Conservation (phyloP, 2,888 invertebrate genomes). For the Nemotelus nigrinus region DNA sequence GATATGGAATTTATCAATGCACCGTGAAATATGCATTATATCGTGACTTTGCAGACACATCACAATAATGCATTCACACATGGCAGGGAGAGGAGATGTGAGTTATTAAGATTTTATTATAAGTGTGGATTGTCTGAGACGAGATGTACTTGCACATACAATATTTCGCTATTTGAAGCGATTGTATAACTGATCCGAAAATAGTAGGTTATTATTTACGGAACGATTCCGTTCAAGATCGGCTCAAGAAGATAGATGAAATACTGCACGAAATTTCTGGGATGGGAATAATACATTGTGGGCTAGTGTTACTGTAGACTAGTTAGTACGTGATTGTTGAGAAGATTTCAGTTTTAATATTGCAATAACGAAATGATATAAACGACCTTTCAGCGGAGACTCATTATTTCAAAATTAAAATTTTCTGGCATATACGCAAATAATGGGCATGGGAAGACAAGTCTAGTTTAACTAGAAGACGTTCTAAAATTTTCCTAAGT, state of each 20-base stretch:
- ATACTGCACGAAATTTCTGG: neutral
- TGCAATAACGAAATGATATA: no score
- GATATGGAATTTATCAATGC: no score
- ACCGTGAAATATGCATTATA: no score
- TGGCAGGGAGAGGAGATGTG: no score
- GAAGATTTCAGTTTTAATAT: neutral
- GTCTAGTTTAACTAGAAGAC: neutral
- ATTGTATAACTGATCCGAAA: conserved; percentile 36
- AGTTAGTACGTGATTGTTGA: neutral
- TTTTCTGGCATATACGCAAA: no score
- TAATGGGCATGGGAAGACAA: neutral
- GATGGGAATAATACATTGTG: conserved; percentile 9
- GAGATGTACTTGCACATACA: no score
- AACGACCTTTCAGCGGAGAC: no score
- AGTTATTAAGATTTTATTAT: no score
- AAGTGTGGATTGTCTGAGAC: no score
- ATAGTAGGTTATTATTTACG: conserved; percentile 38
- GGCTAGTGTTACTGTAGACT: neutral
- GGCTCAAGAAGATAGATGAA: neutral
- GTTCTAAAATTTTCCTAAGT: neutral
- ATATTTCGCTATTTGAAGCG: neutral
- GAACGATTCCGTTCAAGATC: conserved; percentile 29
- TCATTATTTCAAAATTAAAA: neutral
- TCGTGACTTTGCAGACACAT: no score
- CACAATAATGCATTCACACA: no score